phyloP scores from a whole-genome alignment of 2,113 vertebrate genomes.

The Loxodonta africana region DNA sequence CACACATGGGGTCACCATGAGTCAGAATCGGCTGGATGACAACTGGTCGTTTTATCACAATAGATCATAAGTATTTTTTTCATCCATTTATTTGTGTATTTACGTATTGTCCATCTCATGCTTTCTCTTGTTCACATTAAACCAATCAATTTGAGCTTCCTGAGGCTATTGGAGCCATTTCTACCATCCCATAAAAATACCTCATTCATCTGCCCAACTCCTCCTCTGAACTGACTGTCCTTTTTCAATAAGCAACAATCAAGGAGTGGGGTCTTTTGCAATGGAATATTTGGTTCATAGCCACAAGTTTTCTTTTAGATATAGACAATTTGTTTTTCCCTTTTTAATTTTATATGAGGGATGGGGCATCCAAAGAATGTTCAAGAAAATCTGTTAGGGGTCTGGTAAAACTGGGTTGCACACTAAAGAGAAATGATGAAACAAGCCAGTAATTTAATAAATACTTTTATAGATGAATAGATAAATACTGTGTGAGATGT shows the following conservation, averaged over 20 bases:
- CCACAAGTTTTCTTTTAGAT: neutral
- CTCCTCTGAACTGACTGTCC: neutral
- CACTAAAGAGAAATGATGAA: slow-evolving; percentile 49
- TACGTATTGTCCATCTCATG: neutral
- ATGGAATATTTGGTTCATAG: neutral
- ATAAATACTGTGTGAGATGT: slow-evolving; percentile 71
- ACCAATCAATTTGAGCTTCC: neutral
- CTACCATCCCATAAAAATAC: neutral
- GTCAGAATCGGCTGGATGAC: too few relatives aligned
- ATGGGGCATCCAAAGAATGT: neutral
- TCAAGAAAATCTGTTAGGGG: neutral
- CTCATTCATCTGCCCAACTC: neutral
- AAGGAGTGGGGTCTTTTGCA: neutral
- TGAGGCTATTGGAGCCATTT: neutral
- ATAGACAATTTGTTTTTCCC: neutral
- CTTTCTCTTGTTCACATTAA: neutral
- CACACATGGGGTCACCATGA: too few relatives aligned
- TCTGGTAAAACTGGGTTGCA: slow-evolving; percentile 20
- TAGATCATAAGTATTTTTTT: neutral
- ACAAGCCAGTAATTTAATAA: neutral
- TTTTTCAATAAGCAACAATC: neutral
- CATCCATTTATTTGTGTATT: neutral
- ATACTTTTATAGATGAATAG: slow-evolving; percentile 51
- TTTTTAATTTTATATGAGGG: neutral
- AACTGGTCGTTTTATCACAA: too few relatives aligned